These are phyloP conservation scores for Sporophila hypoxantha DNA, from an alignment of 2,113 vertebrate genomes.

Conservation along the genomic window DNA sequence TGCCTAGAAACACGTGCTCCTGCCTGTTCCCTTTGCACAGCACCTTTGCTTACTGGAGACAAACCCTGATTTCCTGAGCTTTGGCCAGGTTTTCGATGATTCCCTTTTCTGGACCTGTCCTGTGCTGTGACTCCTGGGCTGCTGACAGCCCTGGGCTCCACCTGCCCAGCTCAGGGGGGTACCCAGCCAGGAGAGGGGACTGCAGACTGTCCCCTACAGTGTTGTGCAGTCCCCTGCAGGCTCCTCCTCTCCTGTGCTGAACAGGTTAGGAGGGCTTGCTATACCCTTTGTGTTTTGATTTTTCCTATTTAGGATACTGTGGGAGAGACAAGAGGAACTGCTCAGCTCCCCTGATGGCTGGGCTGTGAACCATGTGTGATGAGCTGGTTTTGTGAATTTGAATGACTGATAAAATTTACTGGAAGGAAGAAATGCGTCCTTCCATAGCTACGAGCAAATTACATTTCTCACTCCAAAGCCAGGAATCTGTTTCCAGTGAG, in stretches of 20 bases:
- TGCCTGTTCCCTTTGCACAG: not conserved
- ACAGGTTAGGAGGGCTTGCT: not conserved
- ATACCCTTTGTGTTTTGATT: not conserved
- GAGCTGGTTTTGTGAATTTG: not conserved
- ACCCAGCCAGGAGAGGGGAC: not conserved
- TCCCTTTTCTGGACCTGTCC: not conserved
- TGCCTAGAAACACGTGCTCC: not conserved
- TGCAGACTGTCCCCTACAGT: rapidly evolving
- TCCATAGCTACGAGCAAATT: not conserved
- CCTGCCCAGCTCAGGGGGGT: not conserved
- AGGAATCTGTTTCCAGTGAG: not conserved
- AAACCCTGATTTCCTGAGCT: not conserved
- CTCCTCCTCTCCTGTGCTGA: not conserved
- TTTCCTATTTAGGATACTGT: not conserved
- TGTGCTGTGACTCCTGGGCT: not conserved
- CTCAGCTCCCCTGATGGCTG: not conserved
- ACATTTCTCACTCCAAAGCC: not conserved
- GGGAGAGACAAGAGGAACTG: not conserved
- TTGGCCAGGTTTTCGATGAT: rapidly evolving
- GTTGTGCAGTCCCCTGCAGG: rapidly evolving
- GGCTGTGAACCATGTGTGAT: rapidly evolving
- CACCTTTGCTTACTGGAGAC: not conserved
- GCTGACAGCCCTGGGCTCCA: not conserved
- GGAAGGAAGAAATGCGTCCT: not conserved
- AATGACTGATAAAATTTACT: not conserved